Conservation (phyloP, 2,113 vertebrate species). For the Chlorodrepanis virens region DNA sequence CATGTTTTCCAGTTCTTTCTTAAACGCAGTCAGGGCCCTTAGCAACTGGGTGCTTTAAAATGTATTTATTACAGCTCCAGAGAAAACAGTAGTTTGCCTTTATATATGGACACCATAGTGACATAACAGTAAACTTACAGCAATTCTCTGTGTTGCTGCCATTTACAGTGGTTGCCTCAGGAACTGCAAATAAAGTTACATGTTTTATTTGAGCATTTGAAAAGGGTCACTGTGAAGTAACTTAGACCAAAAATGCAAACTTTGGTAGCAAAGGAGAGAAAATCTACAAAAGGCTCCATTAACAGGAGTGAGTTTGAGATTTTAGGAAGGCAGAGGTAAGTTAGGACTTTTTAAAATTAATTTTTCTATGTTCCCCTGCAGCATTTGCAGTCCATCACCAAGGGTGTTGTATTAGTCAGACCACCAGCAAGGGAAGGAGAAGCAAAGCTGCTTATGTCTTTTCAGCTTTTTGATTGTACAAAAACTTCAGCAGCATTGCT, state of each 20-base stretch:
- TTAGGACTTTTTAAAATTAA: background rate
- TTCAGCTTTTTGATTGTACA: background rate
- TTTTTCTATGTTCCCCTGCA: background rate
- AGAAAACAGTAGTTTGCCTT: constrained; percentile 64
- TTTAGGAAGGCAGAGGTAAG: background rate
- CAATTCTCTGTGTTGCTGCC: constrained; percentile 44
- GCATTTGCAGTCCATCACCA: background rate
- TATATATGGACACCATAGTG: constrained; percentile 66
- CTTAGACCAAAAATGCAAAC: background rate
- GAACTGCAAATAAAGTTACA: constrained; percentile 57
- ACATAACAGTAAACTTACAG: constrained; percentile 68
- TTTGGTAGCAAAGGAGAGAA: background rate
- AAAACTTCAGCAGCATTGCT: background rate
- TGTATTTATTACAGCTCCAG: constrained; percentile 52
- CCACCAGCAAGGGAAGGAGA: background rate
- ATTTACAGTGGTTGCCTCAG: constrained; percentile 62
- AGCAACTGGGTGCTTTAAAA: constrained; percentile 55
- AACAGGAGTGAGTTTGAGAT: background rate
- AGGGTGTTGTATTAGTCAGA: background rate
- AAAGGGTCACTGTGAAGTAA: constrained; percentile 33
- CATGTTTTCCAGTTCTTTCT: background rate
- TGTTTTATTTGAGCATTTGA: constrained; percentile 44
- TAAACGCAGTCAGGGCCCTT: background rate
- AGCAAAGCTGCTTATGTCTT: background rate
- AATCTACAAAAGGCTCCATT: background rate